phyloP scores from a whole-genome alignment of 2,888 invertebrate species.

The Papilio elwesi region DNA sequence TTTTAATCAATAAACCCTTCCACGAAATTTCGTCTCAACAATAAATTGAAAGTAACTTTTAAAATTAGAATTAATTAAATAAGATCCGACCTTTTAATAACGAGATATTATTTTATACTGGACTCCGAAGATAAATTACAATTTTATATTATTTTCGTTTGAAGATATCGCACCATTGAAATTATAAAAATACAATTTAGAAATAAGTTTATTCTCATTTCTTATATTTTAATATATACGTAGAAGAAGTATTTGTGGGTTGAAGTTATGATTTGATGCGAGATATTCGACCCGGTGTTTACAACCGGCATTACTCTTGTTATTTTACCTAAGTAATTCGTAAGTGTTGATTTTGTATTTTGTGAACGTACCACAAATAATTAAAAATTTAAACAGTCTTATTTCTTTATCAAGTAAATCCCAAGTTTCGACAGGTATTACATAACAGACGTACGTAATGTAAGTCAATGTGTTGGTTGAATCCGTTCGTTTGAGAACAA shows the following conservation, averaged over 20 bases:
- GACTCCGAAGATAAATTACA: neutral
- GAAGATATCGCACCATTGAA: neutral
- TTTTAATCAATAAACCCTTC: neutral
- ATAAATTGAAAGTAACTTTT: neutral
- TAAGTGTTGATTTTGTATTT: too few species aligned
- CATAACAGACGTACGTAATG: neutral
- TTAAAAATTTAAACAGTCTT: too few species aligned
- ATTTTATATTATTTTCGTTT: neutral
- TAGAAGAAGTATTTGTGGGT: too few species aligned
- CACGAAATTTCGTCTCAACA: neutral
- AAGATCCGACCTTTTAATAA: neutral
- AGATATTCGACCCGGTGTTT: too few species aligned
- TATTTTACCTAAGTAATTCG: too few species aligned
- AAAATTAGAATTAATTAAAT: neutral
- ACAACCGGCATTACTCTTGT: too few species aligned
- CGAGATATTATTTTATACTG: neutral
- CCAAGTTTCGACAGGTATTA: too few species aligned
- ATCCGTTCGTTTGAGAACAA: slow-evolving; percentile 61
- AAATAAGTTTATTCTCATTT: too few species aligned
- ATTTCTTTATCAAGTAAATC: too few species aligned
- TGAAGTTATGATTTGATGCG: too few species aligned
- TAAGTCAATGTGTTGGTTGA: slow-evolving; percentile 48
- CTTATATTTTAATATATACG: too few species aligned
- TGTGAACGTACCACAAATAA: too few species aligned
- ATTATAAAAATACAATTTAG: neutral